Evolutionary conservation across 2,113 vertebrate genomes (phyloP).

Genomic region (Eubucco bourcierii): DNA sequence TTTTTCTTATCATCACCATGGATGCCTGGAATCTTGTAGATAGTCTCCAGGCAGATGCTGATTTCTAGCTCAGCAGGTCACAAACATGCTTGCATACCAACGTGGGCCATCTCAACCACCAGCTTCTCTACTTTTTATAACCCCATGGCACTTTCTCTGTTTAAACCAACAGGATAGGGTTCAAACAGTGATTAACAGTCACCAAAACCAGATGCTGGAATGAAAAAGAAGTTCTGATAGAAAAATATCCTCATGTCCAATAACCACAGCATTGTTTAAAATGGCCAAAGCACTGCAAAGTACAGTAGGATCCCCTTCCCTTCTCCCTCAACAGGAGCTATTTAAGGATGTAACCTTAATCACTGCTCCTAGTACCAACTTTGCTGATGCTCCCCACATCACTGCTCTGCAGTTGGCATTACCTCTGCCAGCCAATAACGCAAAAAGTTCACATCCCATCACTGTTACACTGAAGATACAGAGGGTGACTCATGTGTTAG

Average conservation of each 20-base stretch:
- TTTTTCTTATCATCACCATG: neutral
- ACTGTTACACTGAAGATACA: neutral
- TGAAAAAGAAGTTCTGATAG: neutral
- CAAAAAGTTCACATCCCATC: conserved; percentile 53
- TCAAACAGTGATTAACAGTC: neutral
- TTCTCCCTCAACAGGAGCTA: neutral
- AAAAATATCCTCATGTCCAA: neutral
- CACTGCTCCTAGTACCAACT: neutral
- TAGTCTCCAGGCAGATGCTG: neutral
- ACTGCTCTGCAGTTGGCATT: accelerated
- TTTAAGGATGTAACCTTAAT: neutral
- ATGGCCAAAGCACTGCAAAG: neutral
- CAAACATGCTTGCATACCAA: neutral
- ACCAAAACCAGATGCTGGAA: neutral
- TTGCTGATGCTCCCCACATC: neutral
- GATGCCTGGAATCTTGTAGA: neutral
- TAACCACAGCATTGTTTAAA: neutral
- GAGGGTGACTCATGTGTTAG: conserved; percentile 46
- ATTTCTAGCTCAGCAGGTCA: neutral
- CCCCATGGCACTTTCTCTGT: neutral
- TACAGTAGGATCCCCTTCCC: neutral
- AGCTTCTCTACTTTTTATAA: neutral
- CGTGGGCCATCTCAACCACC: neutral
- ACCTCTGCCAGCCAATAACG: neutral
- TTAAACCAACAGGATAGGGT: neutral